These are phyloP conservation scores for Agonopterix alstromeriana DNA, from an alignment of 2,888 invertebrate species.

Conservation along the genomic window DNA sequence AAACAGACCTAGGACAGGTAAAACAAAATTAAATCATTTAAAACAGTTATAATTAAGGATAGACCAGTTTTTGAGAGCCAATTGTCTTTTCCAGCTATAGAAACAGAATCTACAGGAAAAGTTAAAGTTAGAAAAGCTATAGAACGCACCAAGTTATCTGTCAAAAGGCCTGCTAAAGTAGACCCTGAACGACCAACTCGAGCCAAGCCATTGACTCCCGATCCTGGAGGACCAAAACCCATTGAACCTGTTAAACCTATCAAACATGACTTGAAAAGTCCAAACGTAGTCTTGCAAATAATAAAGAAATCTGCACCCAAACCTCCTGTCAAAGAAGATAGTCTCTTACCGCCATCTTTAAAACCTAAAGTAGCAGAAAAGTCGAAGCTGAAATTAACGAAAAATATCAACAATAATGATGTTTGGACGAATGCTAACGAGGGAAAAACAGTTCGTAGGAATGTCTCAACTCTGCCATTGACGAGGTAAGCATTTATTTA, in stretches of 20 bases:
- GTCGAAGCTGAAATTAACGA: slow-evolving; percentile 44
- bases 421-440: slow-evolving; percentile 53
- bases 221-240: slow-evolving; percentile 35
- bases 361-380: slow-evolving; percentile 42
- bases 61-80: too few relatives aligned
- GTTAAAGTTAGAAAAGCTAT: slow-evolving; percentile 33
- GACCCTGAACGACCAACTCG: slow-evolving; percentile 48
- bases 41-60: too few relatives aligned
- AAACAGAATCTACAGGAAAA: slow-evolving; percentile 27
- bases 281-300: slow-evolving; percentile 56
- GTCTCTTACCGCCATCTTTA: slow-evolving; percentile 44
- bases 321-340: slow-evolving; percentile 13
- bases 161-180: slow-evolving; percentile 32
- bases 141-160: slow-evolving; percentile 35
- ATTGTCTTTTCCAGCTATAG: slow-evolving; percentile 16
- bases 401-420: slow-evolving; percentile 66
- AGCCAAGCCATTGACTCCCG: slow-evolving; percentile 36
- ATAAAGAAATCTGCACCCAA: slow-evolving; percentile 52
- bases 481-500: slow-evolving; percentile 35
- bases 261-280: slow-evolving; percentile 37
- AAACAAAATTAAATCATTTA: not conserved
- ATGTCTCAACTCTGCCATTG: slow-evolving; percentile 31
- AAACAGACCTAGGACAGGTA: slow-evolving; percentile 67
- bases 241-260: slow-evolving; percentile 20
- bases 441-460: slow-evolving; percentile 35